Base-by-base conservation (phyloP, 2,797 vertebrate species). In the Propithecus perrieri region DNA sequence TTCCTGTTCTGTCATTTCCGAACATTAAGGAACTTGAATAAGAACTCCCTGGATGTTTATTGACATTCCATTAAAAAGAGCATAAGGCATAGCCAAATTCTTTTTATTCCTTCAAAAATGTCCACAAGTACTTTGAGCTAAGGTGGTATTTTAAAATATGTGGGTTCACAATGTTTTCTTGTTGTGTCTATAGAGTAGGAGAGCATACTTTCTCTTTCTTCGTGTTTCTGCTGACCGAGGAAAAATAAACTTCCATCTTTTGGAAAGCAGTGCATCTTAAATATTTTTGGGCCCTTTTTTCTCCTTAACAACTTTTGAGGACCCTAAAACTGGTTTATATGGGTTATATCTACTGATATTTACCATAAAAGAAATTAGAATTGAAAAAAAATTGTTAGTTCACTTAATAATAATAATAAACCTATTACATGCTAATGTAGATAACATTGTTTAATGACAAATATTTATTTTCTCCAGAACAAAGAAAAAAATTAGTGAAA, bases 1-100 rank as follows among this genome's bases (percentile, higher is more conserved):
- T 98, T 97, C 90, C 80, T 97, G 75, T 92, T 95, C 97, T 93
- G 97, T 96, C 95, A 89, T 97, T 97, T 97, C 96, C 97, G 95
- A 97, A 93, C 84, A 95, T 85, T 97, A 95, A 95, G 87, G 33
- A 41, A 93, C 94, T 97, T 89, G 91, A 97, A 97, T 80, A 93
- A 97, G 95, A 97, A 95, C 89, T 97, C 46, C 30, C 38, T 96
- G 79, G 85, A 91, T 97, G 95, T 97, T 97, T 97, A 94, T 92
- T 96, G 94, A 96, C 95, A 78, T 92, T 96, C 94, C 95, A 93
- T 87, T 89, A 85, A 93, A 95, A 85, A 90, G 53, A 71, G 33
- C 83, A 55, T 18, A 63, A 76, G 61, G 1, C 93, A 86, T 63
- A 33, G 93, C 67, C 93, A 97, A 86, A 59, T 33, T 69, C 83